Conservation (phyloP, 2,888 invertebrate species). For the Osedax frankpressi region DNA sequence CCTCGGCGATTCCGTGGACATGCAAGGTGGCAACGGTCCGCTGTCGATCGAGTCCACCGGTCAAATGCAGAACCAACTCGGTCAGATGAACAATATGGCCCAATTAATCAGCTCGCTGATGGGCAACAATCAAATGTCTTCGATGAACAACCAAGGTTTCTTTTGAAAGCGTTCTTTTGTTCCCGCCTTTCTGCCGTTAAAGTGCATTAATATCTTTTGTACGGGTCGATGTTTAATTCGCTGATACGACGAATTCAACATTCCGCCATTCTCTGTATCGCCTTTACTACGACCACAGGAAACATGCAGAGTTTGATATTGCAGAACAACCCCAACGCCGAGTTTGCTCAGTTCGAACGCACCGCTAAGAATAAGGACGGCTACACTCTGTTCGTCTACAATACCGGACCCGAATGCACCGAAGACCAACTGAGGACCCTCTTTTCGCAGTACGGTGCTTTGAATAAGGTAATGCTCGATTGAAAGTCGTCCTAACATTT, state of each 20-base stretch:
- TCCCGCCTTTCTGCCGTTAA: too few relatives aligned
- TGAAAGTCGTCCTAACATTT: too few relatives aligned
- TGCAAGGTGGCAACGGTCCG: not conserved
- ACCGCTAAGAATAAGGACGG: not conserved
- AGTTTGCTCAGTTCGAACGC: not conserved
- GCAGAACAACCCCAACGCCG: not conserved
- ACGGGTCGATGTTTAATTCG: too few relatives aligned
- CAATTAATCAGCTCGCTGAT: not conserved
- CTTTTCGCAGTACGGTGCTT: not conserved
- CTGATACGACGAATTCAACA: too few relatives aligned
- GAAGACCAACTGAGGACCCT: not conserved
- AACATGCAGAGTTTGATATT: not conserved
- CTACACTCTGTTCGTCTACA: not conserved
- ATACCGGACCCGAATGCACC: not conserved
- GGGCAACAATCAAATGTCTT: not conserved
- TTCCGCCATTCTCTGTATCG: too few relatives aligned
- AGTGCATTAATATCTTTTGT: too few relatives aligned
- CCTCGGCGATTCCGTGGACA: not conserved
- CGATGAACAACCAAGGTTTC: not conserved
- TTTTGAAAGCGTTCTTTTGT: too few relatives aligned
- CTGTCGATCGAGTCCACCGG: too few relatives aligned
- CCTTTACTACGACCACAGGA: too few relatives aligned
- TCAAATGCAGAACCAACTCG: not conserved
- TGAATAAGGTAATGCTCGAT: not conserved
- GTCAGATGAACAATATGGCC: not conserved